phyloP scores from a whole-genome alignment of 2,113 vertebrate genomes.

The Brachyhypopomus occidentalis region DNA sequence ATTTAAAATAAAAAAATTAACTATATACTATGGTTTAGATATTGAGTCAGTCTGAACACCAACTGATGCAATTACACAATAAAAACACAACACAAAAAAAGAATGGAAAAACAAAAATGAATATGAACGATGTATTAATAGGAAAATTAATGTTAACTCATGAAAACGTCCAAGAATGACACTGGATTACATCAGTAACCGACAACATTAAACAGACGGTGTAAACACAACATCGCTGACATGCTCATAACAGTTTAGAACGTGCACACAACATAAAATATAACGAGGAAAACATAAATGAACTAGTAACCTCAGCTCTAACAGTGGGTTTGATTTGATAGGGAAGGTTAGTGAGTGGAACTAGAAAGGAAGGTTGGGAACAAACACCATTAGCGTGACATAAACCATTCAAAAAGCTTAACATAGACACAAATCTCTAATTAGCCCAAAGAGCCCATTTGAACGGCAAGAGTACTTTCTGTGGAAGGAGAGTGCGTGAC shows the following conservation, averaged over 20 bases:
- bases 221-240: conserved; percentile 16
- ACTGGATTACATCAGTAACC: conserved; percentile 4
- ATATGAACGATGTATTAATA: conserved; percentile 43
- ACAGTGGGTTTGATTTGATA: conserved; percentile 14
- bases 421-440: background rate
- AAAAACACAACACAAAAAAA: background rate
- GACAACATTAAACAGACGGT: conserved; percentile 26
- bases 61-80: background rate
- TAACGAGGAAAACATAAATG: background rate
- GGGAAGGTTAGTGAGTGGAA: conserved; percentile 17
- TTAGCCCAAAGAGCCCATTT: background rate
- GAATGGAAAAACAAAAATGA: background rate
- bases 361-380: background rate
- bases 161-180: conserved; percentile 13
- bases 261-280: conserved; percentile 26
- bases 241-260: conserved; percentile 23
- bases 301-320: background rate
- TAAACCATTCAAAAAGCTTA: background rate
- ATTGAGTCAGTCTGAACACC: background rate
- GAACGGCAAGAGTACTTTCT: no score
- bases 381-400: conserved; percentile 5
- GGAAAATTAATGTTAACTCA: conserved; percentile 21
- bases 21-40: background rate
- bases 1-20: background rate
- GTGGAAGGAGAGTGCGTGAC: no score